Conservation (phyloP, 2,888 invertebrate species). For the Diloba caeruleocephala region DNA sequence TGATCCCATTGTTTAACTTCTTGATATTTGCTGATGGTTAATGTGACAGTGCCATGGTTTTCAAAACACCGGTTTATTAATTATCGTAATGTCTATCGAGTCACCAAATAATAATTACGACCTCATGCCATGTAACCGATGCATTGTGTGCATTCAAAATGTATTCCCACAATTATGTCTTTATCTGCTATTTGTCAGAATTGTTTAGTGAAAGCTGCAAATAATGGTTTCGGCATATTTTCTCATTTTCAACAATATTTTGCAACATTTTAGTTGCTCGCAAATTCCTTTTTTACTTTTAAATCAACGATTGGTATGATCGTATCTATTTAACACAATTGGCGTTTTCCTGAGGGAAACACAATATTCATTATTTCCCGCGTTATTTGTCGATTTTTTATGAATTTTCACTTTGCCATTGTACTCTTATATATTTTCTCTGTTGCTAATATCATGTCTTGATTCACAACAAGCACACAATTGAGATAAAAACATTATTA, state of each 20-base stretch:
- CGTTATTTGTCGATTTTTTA: slow-evolving; percentile 51
- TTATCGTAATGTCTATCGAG: slow-evolving; percentile 50
- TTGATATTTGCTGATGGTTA: no score
- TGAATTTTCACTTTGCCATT: slow-evolving; percentile 54
- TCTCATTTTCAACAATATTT: slow-evolving; percentile 17
- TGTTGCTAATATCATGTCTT: slow-evolving; percentile 25
- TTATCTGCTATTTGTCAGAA: slow-evolving; percentile 62
- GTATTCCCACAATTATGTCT: slow-evolving; percentile 69
- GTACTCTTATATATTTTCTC: slow-evolving; percentile 46
- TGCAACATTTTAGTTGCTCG: slow-evolving; percentile 15
- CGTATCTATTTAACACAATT: slow-evolving; percentile 46
- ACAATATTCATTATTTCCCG: slow-evolving; percentile 49
- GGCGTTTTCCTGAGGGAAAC: slow-evolving; percentile 34
- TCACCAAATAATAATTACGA: slow-evolving; percentile 44
- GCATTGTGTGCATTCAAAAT: slow-evolving; percentile 67
- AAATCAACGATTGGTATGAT: slow-evolving; percentile 7
- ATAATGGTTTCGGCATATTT: slow-evolving; percentile 42
- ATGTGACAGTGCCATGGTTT: slow-evolving; percentile 32
- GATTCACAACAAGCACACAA: slow-evolving; percentile 36
- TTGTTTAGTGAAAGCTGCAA: slow-evolving; percentile 64
- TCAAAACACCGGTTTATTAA: slow-evolving; percentile 36
- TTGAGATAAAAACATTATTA: slow-evolving; percentile 12
- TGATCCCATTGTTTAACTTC: no score
- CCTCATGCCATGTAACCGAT: slow-evolving; percentile 59
- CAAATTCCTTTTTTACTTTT: slow-evolving; percentile 2